Evolutionary conservation across 2,888 invertebrate species (phyloP), one percentile per base, ranked within the genome.

Genomic region (Tachina fera): DNA sequence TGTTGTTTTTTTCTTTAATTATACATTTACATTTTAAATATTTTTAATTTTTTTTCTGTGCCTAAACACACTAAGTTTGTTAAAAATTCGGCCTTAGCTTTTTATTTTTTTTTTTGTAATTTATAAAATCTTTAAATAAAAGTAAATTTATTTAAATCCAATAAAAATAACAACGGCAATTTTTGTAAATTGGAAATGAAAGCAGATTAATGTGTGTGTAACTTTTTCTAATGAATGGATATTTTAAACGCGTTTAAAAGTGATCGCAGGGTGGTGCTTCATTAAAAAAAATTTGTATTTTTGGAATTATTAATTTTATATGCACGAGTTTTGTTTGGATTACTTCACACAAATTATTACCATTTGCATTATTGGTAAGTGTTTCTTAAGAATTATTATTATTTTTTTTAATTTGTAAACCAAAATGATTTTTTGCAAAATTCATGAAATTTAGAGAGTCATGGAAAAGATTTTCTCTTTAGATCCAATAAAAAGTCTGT

Each of bases 351-450:
- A 61, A 22, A 39, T n/a, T 22, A 31, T 31, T 31, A 31, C 4
- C 4, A 31, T 49, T 45, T 49, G 19, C 41, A 41, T 47, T 19
- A 58, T 61, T 63, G 81, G 82, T 82, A 65, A 82, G 82, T 81
- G 13, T 56, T 61, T 8, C 14, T 45, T 39, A 22, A 22, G 8
- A 39, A 22, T 39, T 13, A 9, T n/a, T 16, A 16, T 19, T n/a
- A n/a, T n/a, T 16, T 8, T 61, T 61, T 10, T 47, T 13, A 13
- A 39, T 45, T 68, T 13, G 19, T 31, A 61, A 22, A 43, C 43
- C 82, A 22, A 65, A 47, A 70, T 70, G 76, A 76, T 76, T 76
- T 82, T 82, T 82, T 82, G 82, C 82, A 76, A 82, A 70, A 53
- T 75, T 39, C 9, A 47, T 22, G 16, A n/a, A 47, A 63, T 45